Conservation (phyloP, 2,888 invertebrate species). For the Dioctria linearis region DNA sequence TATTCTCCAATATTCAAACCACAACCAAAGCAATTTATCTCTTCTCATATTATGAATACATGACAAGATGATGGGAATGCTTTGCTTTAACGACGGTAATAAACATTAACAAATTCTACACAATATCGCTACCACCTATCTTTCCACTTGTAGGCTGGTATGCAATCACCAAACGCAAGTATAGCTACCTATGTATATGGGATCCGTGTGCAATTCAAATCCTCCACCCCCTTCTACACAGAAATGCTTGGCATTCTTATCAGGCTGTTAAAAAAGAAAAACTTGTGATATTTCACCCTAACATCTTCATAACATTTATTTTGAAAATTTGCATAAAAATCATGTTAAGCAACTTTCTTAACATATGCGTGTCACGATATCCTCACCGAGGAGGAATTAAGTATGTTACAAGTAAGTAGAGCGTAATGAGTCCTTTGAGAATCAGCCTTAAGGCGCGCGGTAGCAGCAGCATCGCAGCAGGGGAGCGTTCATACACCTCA, state of each 20-base stretch:
- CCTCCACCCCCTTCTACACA: neutral
- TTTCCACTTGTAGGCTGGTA: no score
- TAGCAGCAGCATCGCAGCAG: neutral
- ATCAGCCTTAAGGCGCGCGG: neutral
- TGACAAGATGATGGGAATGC: no score
- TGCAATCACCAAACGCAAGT: no score
- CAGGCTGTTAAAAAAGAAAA: neutral
- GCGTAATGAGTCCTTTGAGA: neutral
- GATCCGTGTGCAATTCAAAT: no score
- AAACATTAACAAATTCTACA: no score
- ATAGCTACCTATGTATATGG: no score
- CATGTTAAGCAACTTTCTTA: conserved; percentile 51
- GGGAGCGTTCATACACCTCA: neutral
- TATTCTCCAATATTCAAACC: no score
- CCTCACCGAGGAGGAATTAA: neutral
- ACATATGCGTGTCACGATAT: conserved; percentile 48
- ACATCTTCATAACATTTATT: conserved; percentile 14
- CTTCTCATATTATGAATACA: no score
- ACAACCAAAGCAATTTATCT: no score
- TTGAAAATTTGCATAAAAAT: conserved; percentile 53
- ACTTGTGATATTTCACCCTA: neutral
- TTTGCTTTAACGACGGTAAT: no score
- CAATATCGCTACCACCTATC: no score
- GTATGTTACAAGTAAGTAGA: neutral
- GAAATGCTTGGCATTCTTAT: neutral